Base-by-base conservation (phyloP, 1,140 invertebrate species). In the Tetragnatha versicolor region DNA sequence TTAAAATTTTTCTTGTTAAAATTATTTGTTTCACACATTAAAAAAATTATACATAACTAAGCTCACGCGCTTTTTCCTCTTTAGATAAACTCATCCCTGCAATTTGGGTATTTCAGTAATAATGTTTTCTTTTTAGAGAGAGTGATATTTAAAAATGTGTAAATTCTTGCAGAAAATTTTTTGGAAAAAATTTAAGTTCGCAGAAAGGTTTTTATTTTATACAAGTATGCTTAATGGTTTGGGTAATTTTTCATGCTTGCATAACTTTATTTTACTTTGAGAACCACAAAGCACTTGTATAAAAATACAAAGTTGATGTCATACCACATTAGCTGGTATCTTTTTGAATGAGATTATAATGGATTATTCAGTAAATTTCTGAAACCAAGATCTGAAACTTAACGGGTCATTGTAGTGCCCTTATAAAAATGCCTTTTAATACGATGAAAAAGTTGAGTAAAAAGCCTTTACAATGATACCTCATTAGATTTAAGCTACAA, bases 391-490 rank as follows among this genome's bases (percentile, higher is more conserved):
- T 77, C 73, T 77, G 73, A 66, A 66, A 66, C 61, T 65, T n/a
- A 49, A 77, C 73, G 73, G 73, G 73, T 77, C 73, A 53, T 53
- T 77, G 73, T 77, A 77, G 73, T 77, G 73, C 73, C 73, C 73
- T 77, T 77, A 77, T 65, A 65, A 66, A 79, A 66, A 79, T 79
- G 76, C 76, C 76, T 79, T 79, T 79, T 79, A 65, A 68, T 69
- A 79, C 22, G 45, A 65, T 60, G 20, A 60, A 69, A 72, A 55
- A 78, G 33, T 58, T 68, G 20, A 55, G n/a, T 79, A 61, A 69
- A 58, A 79, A 79, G 76, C 76, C 76, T 79, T 79, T 69, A 69
- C 65, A 79, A 68, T 69, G 65, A 79, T 79, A 79, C 76, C 76
- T 79, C 76, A 79, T 79, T 79, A 79, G 73, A 77, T 53, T 77